phyloP scores from a whole-genome alignment of 2,797 vertebrate species.

The Danio choprae region DNA sequence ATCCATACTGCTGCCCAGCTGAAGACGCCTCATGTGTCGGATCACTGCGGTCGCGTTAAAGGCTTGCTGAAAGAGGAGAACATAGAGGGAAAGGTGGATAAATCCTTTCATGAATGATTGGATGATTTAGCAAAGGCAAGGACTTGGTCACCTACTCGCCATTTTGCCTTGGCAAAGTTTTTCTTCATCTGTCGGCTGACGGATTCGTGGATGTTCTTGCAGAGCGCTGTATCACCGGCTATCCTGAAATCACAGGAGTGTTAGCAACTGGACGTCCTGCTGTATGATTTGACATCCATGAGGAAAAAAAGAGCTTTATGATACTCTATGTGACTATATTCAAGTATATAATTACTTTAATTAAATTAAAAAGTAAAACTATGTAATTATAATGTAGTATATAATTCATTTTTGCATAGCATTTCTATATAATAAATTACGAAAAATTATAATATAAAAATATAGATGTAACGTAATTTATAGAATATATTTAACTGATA shows the following conservation, averaged over 20 bases:
- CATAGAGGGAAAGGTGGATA: not conserved
- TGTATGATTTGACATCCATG: conserved; percentile 1
- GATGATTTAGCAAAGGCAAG: not conserved
- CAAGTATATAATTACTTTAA: not conserved
- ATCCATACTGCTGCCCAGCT: conserved; percentile 93
- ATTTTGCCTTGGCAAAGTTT: conserved; percentile 92
- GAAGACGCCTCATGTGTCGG: conserved; percentile 94
- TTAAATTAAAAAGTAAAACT: not conserved
- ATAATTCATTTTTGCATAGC: too few relatives aligned
- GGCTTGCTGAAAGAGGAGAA: conserved; percentile 85
- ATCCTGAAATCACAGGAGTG: conserved; percentile 79
- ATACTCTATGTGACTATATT: not conserved
- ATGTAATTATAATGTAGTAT: not conserved
- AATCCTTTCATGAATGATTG: not conserved
- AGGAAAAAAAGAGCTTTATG: not conserved
- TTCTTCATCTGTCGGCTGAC: conserved; percentile 90
- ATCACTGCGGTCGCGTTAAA: conserved; percentile 98
- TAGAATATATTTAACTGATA: too few relatives aligned
- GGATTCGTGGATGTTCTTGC: conserved; percentile 89
- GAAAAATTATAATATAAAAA: too few relatives aligned
- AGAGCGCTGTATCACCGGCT: conserved; percentile 86
- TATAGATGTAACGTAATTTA: too few relatives aligned
- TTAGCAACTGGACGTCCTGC: not conserved
- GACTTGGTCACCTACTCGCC: conserved; percentile 82
- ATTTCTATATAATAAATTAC: too few relatives aligned